Percentiles rank a stretch among this genome's conserved stretches.
Conservation (phyloP, 2,888 invertebrate species). For the Alcis repandata region DNA sequence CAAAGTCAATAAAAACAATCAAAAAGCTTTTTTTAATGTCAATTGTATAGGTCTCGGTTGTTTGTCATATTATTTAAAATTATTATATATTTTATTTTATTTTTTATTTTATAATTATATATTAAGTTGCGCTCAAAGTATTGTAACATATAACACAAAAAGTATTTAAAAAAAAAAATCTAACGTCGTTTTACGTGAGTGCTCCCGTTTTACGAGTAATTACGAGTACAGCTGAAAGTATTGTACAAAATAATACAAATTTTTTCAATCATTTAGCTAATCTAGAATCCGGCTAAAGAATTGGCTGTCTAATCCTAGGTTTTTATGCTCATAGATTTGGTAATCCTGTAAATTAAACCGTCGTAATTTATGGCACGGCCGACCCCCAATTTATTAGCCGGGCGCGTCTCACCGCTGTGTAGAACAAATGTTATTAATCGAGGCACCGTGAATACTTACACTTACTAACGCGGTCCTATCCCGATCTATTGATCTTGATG, state of each 20-base stretch:
- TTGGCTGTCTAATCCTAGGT: constrained; percentile 21
- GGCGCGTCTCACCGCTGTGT: constrained; percentile 40
- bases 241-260: too few relatives aligned
- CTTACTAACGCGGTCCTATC: constrained; percentile 34
- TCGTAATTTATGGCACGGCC: constrained; percentile 52
- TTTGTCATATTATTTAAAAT: too few relatives aligned
- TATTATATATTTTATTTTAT: too few relatives aligned
- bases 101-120: too few relatives aligned
- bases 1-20: neutral
- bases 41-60: too few relatives aligned
- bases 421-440: constrained; percentile 48
- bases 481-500: too few relatives aligned
- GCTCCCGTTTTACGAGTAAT: too few relatives aligned
- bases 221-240: too few relatives aligned
- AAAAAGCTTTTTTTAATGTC: neutral
- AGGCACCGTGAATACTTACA: constrained; percentile 36
- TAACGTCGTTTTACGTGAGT: too few relatives aligned
- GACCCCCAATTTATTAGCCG: constrained; percentile 52
- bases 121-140: too few relatives aligned
- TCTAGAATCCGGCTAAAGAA: neutral
- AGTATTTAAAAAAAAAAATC: neutral
- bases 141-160: too few relatives aligned
- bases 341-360: constrained; percentile 48
- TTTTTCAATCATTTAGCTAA: neutral
- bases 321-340: constrained; percentile 23